phyloP scores from a whole-genome alignment of 92 coral and sea anemone species.

The Blastomussa wellsi region DNA sequence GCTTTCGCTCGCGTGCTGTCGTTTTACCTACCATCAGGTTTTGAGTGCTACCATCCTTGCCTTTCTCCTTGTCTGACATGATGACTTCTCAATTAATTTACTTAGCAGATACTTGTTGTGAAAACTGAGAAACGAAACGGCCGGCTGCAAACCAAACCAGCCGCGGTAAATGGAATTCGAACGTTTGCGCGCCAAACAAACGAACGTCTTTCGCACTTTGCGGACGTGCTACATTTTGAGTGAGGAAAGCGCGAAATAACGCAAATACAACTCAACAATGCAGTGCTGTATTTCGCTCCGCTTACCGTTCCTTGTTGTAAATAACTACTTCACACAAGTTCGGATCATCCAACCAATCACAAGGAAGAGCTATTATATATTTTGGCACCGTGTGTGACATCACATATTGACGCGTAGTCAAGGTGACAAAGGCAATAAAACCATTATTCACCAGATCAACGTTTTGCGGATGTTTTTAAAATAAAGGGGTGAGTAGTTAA shows the following conservation, averaged over 20 bases:
- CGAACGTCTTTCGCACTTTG: conserved; percentile 1
- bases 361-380: neutral
- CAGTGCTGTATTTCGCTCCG: conserved; percentile 4
- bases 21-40: conserved; percentile 62
- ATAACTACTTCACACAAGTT: conserved; percentile 10
- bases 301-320: neutral
- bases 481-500: no score
- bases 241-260: neutral
- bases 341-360: conserved; percentile 31
- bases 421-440: conserved; percentile 24
- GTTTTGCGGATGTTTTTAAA: no score
- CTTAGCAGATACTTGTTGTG: conserved; percentile 22
- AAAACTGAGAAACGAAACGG: neutral
- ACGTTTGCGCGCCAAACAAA: neutral
- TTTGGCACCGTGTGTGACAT: conserved; percentile 44
- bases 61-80: conserved; percentile 75
- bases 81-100: conserved; percentile 33
- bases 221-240: conserved; percentile 10
- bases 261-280: neutral
- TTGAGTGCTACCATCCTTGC: conserved; percentile 46
- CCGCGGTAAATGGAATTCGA: conserved; percentile 14
- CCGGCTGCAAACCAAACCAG: conserved; percentile 12
- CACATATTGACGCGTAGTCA: conserved; percentile 38
- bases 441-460: no score
- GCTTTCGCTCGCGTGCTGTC: neutral